Evolutionary conservation across 2,113 vertebrate genomes (phyloP), one percentile per base, ranked within the genome.

Genomic region (Neopipo cinnamomea): DNA sequence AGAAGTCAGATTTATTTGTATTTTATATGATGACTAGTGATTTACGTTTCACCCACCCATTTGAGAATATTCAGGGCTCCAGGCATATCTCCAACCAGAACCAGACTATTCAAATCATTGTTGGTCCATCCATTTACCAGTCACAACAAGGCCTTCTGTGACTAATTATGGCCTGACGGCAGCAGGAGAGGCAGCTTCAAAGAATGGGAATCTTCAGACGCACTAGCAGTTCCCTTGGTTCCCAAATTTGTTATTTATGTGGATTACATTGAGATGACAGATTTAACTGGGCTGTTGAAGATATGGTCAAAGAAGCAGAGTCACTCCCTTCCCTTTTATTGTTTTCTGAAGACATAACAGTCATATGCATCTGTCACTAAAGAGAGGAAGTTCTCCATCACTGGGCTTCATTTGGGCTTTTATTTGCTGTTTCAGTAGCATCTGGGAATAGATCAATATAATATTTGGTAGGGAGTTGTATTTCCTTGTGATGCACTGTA

Each of bases 261-360:
- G 85, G 93, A 92, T 96, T 95, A 95, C 87, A 96, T 55, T 46
- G 78, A 81, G 95, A 14, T 96, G 94, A 97, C 94, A 95, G 83
- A 72, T 90, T 96, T 97, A 88, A 96, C 88, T 85, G 89, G 92
- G 80, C 85, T 92, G 72, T 47, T 97, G 94, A 94, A 96, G 93
- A 92, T 95, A 84, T 0, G n/a, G 88, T 91, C 85, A 92, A 94
- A 89, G 92, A 73, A 84, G 65, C 44, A 47, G 59, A 91, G 91
- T 91, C 90, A 71, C 93, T 95, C 92, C 91, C 76, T 96, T 95
- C 75, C 92, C 72, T 90, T 95, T 91, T 97, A 93, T 87, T 94
- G 95, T 93, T 79, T 96, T 96, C 80, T 89, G 89, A 86, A 96
- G 93, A 86, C 82, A 67, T 50, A 94, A 90, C 39, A 85, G 85